Evolutionary conservation across 2,797 vertebrate genomes (phyloP).

Genomic region (Lates japonicus): DNA sequence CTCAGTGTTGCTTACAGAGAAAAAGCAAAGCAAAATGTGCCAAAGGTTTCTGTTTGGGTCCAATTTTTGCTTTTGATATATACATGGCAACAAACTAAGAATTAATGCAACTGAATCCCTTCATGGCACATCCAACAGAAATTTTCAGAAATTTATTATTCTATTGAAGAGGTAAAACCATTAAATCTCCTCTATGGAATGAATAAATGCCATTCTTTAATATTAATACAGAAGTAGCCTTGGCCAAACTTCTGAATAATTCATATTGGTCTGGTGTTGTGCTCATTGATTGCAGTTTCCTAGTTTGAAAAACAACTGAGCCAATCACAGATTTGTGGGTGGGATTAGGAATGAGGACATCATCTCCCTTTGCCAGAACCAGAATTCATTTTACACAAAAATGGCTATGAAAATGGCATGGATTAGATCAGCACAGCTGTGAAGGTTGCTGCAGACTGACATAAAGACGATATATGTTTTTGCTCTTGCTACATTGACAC

Average conservation of each 20-base stretch:
- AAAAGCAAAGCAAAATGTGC: neutral
- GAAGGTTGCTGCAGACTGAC: constrained; percentile 8
- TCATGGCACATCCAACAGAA: neutral
- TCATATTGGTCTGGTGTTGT: constrained; percentile 2
- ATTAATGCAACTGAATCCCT: neutral
- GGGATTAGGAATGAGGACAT: neutral
- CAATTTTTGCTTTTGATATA: neutral
- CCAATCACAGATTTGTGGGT: constrained; percentile 1
- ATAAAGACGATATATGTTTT: too few relatives aligned
- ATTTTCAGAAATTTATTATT: neutral
- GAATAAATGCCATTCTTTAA: constrained; percentile 6
- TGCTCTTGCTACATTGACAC: too few relatives aligned
- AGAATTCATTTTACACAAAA: constrained; percentile 22
- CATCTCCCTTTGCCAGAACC: neutral
- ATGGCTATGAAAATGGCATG: neutral
- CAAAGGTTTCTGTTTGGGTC: constrained; percentile 5
- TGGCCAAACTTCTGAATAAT: neutral
- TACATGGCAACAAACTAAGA: neutral
- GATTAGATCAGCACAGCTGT: constrained; percentile 17
- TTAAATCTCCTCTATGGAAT: neutral
- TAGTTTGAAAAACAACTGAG: constrained; percentile 4
- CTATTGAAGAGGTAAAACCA: neutral
- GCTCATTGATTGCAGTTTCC: neutral
- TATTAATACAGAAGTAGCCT: neutral
- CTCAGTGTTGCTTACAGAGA: neutral